Conservation (phyloP, 1,140 invertebrate species). For the Dendrolimus kikuchii region DNA sequence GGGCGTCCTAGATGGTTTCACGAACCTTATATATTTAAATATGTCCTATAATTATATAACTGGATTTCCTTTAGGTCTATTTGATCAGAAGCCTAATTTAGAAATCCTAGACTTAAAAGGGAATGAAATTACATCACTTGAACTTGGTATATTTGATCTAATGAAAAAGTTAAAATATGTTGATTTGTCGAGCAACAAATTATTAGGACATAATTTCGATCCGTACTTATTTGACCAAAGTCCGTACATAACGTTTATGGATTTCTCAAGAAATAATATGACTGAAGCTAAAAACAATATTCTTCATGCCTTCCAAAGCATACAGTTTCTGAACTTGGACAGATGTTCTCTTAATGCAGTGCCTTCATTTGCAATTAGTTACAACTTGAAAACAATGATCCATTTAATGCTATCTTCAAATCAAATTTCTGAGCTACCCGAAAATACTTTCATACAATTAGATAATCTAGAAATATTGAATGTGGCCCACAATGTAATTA, state of each 20-base stretch:
- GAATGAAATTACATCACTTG: slow-evolving; percentile 29
- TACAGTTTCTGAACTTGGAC: slow-evolving; percentile 39
- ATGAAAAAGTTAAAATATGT: slow-evolving; percentile 36
- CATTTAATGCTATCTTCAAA: slow-evolving; percentile 37
- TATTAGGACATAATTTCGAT: slow-evolving; percentile 30
- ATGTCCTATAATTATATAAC: slow-evolving; percentile 39
- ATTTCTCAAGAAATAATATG: slow-evolving; percentile 51
- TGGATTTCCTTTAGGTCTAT: slow-evolving; percentile 33
- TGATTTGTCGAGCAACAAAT: slow-evolving; percentile 38
- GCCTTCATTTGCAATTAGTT: slow-evolving; percentile 31
- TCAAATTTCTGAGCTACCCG: slow-evolving; percentile 25
- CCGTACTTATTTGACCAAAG: slow-evolving; percentile 36
- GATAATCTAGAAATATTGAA: slow-evolving; percentile 33
- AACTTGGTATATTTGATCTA: slow-evolving; percentile 39
- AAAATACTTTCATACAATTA: slow-evolving; percentile 14
- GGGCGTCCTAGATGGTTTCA: slow-evolving; percentile 32
- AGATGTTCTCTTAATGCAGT: slow-evolving; percentile 35
- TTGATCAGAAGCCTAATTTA: slow-evolving; percentile 36
- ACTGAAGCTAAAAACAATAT: slow-evolving; percentile 29
- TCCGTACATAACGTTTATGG: slow-evolving; percentile 24
- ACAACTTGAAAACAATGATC: slow-evolving; percentile 37
- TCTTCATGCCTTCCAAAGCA: slow-evolving; percentile 25
- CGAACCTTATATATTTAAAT: slow-evolving; percentile 33
- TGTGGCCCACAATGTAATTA: slow-evolving; percentile 36
- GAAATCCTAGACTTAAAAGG: slow-evolving; percentile 37